A percentile compares a stretch with the other conserved stretches of the same genome.
Conservation (phyloP, 2,797 vertebrate genomes). For the Sebastes aleutianus region DNA sequence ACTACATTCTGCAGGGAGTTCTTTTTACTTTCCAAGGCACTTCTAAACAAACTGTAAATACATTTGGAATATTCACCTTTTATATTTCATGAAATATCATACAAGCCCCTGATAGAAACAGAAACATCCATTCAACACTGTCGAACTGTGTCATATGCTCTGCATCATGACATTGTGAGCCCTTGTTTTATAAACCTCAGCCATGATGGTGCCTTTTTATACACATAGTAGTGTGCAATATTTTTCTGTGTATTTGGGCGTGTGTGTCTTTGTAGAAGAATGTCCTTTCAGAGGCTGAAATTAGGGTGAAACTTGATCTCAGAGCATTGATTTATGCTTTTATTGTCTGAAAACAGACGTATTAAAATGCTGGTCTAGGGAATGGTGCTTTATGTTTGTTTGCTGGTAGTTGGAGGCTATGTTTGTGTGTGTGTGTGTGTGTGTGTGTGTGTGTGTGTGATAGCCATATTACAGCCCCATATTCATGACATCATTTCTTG, state of each 20-base stretch:
- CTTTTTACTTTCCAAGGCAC: not conserved
- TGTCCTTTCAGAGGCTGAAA: not conserved
- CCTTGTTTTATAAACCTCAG: not conserved
- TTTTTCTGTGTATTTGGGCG: not conserved
- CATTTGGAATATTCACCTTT: not conserved
- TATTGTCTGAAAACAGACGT: not conserved
- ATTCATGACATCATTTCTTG: not conserved
- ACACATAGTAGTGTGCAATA: not conserved
- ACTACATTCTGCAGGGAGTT: not conserved
- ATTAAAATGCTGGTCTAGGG: not conserved
- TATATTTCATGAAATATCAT: not conserved
- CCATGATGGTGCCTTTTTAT: not conserved
- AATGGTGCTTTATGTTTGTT: not conserved
- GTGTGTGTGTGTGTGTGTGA: not conserved
- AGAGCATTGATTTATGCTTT: conserved; percentile 2
- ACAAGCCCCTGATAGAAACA: not conserved
- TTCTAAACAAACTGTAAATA: not conserved
- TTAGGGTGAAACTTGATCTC: not conserved
- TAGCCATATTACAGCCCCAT: not conserved
- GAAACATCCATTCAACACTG: not conserved
- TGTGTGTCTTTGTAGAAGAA: not conserved
- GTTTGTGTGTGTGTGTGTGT: not conserved
- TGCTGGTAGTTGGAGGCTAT: not conserved
- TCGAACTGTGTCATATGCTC: not conserved
- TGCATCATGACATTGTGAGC: not conserved